Base-by-base conservation (phyloP, 2,797 vertebrate genomes). In the Sebastes hubbsi region DNA sequence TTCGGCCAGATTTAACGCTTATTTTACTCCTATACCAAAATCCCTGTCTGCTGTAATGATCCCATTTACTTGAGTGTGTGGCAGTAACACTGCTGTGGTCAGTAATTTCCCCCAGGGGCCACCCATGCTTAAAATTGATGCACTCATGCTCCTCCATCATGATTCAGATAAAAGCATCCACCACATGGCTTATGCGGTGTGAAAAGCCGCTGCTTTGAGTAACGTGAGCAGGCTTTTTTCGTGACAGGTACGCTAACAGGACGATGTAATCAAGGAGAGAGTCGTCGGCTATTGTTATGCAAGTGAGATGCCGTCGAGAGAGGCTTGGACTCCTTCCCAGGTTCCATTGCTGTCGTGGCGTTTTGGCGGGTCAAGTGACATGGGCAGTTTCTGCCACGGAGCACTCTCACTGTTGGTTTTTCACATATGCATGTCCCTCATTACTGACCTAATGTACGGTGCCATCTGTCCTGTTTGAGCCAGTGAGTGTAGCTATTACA, bases 321-420 rank as follows among this genome's bases (percentile, higher is more conserved):
- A 79, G 69, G 10, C 27, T 83, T 94, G 89, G 93, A 92, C 14
- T 46, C 64, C 66, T 82, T 94, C 88, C 89, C 85, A 69, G 89
- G 80, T 84, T 90, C 80, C 82, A 58, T 81, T 72, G 82, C 75
- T 52, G 36, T 79, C 56, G 27, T 62, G 46, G 75, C 11, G 29
- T 78, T 84, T 78, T 36, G 70, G 16, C 20, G 56, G 83, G 81
- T 92, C 76, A 63, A 83, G 83, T 80, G 78, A 82, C 69, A 63
- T 2, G 36, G 58, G 16, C 61, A 42, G 54, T 74, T 75, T 42
- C 52, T 65, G 55, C 22, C 52, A 27, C 61, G 6, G 62, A 58
- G 72, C 27, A 5, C 60, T 76, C 55, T 64, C 38, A 2, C 32
- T n/a, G 54, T 67, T 59, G 29, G 64, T 60, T 59, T 63, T 58